Conservation (phyloP, 2,888 invertebrate species). For the Fragum fragum region DNA sequence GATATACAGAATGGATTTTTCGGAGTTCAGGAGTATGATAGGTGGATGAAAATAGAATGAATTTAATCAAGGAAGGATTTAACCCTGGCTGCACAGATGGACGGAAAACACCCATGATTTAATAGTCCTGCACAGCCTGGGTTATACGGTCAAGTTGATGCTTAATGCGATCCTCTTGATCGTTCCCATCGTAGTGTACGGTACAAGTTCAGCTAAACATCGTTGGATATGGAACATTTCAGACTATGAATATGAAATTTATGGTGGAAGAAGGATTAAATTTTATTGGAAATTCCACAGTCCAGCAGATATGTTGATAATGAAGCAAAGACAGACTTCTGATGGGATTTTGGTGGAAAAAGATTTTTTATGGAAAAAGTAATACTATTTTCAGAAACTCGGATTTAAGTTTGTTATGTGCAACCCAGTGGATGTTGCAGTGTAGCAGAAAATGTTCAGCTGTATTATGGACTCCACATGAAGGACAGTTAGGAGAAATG, state of each 20-base stretch:
- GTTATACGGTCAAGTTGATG: neutral
- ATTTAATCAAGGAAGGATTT: too few species aligned
- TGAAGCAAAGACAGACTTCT: neutral
- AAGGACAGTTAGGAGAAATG: neutral
- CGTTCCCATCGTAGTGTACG: neutral
- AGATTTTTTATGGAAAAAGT: neutral
- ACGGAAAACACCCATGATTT: too few species aligned
- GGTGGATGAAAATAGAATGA: too few species aligned
- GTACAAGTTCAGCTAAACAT: neutral
- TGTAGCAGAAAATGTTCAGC: neutral
- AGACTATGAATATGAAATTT: neutral
- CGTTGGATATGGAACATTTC: neutral
- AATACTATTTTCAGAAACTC: neutral
- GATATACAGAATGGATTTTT: too few species aligned
- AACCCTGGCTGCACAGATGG: too few species aligned
- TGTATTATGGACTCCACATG: neutral
- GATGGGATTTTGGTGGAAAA: neutral
- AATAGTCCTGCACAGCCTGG: neutral
- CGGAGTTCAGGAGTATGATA: too few species aligned
- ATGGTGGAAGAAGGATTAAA: neutral
- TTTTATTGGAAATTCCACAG: slow-evolving; percentile 5
- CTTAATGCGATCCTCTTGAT: neutral
- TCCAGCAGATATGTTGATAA: neutral
- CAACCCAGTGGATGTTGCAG: neutral
- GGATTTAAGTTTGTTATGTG: neutral